Base-by-base conservation (phyloP, 2,113 vertebrate genomes). In the Microcebus ravelobensis region DNA sequence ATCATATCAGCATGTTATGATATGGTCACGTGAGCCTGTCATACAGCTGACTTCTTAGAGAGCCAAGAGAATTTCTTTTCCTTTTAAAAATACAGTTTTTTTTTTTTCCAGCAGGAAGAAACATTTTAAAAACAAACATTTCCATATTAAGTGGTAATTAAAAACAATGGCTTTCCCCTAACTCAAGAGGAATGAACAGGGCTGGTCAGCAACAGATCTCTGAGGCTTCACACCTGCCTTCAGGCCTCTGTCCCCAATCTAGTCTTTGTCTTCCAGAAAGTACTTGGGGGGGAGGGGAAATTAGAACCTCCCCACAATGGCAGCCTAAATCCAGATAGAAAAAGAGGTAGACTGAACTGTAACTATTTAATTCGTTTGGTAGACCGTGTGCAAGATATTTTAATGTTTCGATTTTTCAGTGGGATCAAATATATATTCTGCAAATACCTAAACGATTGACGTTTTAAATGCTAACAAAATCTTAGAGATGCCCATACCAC, bases 1-100 rank as follows among this genome's bases (percentile, higher is more conserved):
- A 92, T 97, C 94, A 86, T 96, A 98, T 98, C 98, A 98, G 98
- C 98, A 97, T 96, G 97, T 98, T 97, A 98, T 96, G 98, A 98
- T 98, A 98, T 96, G 98, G 98, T 97, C 97, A 98, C 91, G 96
- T 18, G 52, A 55, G 52, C 94, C 90, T 96, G 95, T 98, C 98
- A 97, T 90, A 98, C 97, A 98, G 98, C 98, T 98, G 98, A 98
- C 94, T 98, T 97, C 98, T 98, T 97, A 79, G 73, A 98, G 95
- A 98, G 97, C 98, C 98, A 94, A 99, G 98, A 98, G 71, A 95
- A 98, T 97, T 86, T 91, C 42, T 77, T 98, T 96, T 68, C 36
- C 73, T 97, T 98, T 98, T 96, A 98, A 98, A 98, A 98, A 98
- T 98, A 98, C 91, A 97, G 85, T 93, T 98, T 97, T 94, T 96